A percentile compares a stretch with the other conserved stretches of the same genome.
Evolutionary conservation across 2,113 vertebrate genomes (phyloP).

Genomic region (Tachysurus vachellii): DNA sequence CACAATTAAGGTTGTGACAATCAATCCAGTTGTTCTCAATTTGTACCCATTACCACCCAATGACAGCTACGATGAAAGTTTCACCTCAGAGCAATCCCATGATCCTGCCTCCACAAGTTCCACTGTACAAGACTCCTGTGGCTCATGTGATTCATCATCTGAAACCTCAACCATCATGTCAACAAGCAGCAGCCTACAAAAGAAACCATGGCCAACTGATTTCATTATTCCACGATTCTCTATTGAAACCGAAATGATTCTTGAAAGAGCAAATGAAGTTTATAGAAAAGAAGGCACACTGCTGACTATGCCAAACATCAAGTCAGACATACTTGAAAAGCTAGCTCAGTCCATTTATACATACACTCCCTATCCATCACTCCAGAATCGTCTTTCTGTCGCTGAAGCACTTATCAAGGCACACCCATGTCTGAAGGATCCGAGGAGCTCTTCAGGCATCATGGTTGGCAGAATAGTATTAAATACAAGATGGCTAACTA

Average conservation of each 20-base stretch:
- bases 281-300: slow-evolving; percentile 25
- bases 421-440: slow-evolving; percentile 15
- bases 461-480: not conserved
- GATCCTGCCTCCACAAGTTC: not conserved
- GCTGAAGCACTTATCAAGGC: not conserved
- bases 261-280: slow-evolving; percentile 11
- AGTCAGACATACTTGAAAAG: slow-evolving; percentile 32
- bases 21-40: not conserved
- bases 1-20: slow-evolving; percentile 19
- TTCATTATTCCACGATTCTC: slow-evolving; percentile 28
- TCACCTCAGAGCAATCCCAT: not conserved
- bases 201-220: slow-evolving; percentile 11
- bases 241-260: slow-evolving; percentile 27
- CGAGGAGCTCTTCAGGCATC: not conserved
- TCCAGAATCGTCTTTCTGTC: not conserved
- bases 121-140: not conserved
- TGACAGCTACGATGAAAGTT: not conserved
- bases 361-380: not conserved
- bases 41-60: not conserved
- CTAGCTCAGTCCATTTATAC: not conserved
- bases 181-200: slow-evolving; percentile 6
- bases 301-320: slow-evolving; percentile 10
- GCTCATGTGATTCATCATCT: not conserved
- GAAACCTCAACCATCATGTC: not conserved
- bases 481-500: slow-evolving; percentile 24